phyloP scores from a whole-genome alignment of 2,113 vertebrate genomes.

The Cinclus cinclus region DNA sequence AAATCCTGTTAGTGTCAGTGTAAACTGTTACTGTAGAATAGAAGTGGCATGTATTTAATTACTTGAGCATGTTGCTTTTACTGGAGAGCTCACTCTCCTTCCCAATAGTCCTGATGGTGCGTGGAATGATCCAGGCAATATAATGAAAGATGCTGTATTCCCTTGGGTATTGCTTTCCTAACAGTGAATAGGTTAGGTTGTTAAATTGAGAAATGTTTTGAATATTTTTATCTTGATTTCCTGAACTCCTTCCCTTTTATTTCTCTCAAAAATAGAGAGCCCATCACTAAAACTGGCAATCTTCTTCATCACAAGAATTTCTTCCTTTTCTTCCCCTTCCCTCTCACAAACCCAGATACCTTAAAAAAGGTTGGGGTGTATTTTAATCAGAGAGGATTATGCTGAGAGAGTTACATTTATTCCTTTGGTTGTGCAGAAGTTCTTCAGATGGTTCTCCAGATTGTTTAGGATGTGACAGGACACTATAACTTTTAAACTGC shows the following conservation, averaged over 20 bases:
- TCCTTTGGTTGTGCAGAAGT: not conserved
- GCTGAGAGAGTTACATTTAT: not conserved
- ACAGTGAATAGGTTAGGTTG: not conserved
- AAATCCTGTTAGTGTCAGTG: not conserved
- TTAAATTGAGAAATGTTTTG: not conserved
- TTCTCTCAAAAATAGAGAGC: not conserved
- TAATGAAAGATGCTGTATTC: not conserved
- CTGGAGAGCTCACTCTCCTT: not conserved
- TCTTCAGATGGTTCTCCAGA: too few relatives aligned
- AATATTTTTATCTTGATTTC: not conserved
- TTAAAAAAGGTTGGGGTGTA: not conserved
- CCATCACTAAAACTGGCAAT: not conserved
- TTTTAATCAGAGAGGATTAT: not conserved
- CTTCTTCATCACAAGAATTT: not conserved
- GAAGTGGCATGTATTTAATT: not conserved
- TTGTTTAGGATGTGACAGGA: not conserved
- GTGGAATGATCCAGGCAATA: not conserved
- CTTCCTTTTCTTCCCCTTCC: not conserved
- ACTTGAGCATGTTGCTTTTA: not conserved
- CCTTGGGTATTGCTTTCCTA: not conserved
- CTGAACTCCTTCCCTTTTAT: not conserved
- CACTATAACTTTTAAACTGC: not conserved
- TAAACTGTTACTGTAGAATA: not conserved
- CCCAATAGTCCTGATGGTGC: not conserved
- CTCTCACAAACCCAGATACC: not conserved